Evolutionary conservation across 1,140 invertebrate genomes (phyloP), one percentile per base, ranked within the genome.

Genomic region (Meloidogyne hapla): DNA sequence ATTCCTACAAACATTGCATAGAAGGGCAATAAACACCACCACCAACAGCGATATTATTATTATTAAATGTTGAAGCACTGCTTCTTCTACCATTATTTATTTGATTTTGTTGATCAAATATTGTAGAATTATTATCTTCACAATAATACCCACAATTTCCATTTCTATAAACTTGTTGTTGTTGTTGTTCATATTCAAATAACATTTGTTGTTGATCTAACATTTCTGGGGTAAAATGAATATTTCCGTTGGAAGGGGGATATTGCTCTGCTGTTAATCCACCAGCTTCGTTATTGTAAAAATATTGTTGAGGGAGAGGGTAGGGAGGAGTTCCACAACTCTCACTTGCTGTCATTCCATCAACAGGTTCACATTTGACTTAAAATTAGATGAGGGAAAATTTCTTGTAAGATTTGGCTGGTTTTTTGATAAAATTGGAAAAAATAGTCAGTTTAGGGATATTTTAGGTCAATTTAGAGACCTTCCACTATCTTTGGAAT

Each of bases 91-190:
- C 48, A 21, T 56, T 56, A 48, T 48, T 48, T 18, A 18, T 48
- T 56, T 56, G 48, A n/a, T n/a, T n/a, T 56, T 56, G 48, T 56
- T 56, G 48, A n/a, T 56, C 48, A 56, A n/a, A 56, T 56, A 56
- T 56, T 56, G n/a, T n/a, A 56, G 18, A n/a, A 56, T 56, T 56
- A 56, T 56, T 56, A 56, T n/a, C 18, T n/a, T 56, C 48, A 56
- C n/a, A n/a, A 56, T 1, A 56, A 21, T n/a, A 56, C 1, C n/a
- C 18, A 56, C 18, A 6, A 56, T 56, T 56, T 2, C 12, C 15
- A 48, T 48, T 48, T n/a, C 48, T 18, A 56, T 56, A 56, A n/a
- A n/a, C 18, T 48, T 48, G 45, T 48, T 48, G 45, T 48, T 42
- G 40, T n/a, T 48, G 45, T 48, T 48, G 45, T 48, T 48, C 33